A percentile compares a stretch with the other conserved stretches of the same genome.
These are phyloP conservation scores for Tokudaia muenninki DNA, from an alignment of 2,797 vertebrate species.

Conservation along the genomic window DNA sequence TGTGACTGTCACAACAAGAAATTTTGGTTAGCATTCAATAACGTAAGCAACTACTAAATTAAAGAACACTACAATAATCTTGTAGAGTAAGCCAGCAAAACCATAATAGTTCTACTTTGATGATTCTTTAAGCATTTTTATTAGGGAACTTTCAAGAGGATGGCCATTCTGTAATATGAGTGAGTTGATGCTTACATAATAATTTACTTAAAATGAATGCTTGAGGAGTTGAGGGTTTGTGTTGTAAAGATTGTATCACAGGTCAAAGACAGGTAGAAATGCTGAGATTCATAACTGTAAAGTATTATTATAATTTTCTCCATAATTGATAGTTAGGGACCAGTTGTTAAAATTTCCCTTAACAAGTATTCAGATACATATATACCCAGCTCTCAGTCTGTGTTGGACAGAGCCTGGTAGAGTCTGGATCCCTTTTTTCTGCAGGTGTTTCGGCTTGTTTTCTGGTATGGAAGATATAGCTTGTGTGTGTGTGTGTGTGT, in stretches of 20 bases:
- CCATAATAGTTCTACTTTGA: background rate
- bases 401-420: background rate
- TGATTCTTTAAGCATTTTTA: background rate
- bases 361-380: background rate
- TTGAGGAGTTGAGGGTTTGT: background rate
- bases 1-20: background rate
- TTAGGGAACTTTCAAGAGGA: background rate
- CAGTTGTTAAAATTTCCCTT: background rate
- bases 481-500: background rate
- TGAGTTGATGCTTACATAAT: background rate
- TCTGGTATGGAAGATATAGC: background rate
- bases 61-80: background rate
- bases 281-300: background rate
- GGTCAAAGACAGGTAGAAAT: background rate
- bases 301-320: background rate
- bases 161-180: background rate
- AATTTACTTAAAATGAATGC: conserved; percentile 17
- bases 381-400: background rate
- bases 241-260: background rate
- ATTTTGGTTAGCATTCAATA: background rate
- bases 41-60: background rate
- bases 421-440: background rate
- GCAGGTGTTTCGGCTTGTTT: background rate
- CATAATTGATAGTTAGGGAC: background rate
- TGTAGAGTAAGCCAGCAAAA: background rate